Evolutionary conservation across 1,140 invertebrate species (phyloP).

Genomic region (Patella vulgata): DNA sequence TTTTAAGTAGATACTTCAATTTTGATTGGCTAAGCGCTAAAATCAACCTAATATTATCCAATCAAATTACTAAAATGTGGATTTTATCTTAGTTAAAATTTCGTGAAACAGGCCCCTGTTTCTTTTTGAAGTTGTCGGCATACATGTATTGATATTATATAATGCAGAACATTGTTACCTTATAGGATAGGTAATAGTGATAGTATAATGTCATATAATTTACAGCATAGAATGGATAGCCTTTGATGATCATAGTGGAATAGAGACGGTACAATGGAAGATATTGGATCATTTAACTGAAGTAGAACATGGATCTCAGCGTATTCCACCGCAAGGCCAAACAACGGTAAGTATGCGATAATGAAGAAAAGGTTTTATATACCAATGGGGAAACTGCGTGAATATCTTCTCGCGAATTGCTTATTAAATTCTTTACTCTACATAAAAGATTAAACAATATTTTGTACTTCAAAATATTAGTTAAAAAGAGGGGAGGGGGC

Average conservation of each 20-base stretch:
- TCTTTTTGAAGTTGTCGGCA: no score
- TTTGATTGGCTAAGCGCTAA: no score
- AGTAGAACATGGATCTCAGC: constrained; percentile 32
- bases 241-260: constrained; percentile 40
- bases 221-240: constrained; percentile 43
- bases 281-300: constrained; percentile 33
- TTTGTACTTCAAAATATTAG: background rate
- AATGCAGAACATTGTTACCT: no score
- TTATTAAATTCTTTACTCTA: background rate
- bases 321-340: constrained; percentile 26
- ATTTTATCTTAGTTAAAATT: no score
- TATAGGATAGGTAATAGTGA: no score
- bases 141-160: no score
- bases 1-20: no score
- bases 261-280: constrained; percentile 34
- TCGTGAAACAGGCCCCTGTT: no score
- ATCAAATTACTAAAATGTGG: no score
- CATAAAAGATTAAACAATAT: background rate
- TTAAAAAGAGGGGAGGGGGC: no score
- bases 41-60: no score
- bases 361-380: background rate
- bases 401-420: background rate
- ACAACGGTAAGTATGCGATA: constrained; percentile 4
- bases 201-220: no score
- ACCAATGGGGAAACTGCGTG: background rate